Conservation (phyloP, 92 coral and sea anemone species). For the Porites evermanni region DNA sequence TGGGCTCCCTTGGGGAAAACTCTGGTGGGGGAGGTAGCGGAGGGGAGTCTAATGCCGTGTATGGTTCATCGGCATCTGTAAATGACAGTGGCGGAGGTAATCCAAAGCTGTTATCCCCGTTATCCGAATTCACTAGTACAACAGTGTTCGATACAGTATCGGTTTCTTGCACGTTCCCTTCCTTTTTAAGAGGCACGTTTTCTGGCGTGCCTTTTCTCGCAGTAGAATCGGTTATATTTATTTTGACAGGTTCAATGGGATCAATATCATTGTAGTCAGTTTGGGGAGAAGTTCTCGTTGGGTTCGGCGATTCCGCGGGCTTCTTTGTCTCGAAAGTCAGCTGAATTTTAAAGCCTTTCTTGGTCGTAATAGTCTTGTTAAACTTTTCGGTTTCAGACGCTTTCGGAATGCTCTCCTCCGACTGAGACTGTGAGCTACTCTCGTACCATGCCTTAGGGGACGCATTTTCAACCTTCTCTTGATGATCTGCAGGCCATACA, state of each 20-base stretch:
- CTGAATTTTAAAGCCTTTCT: conserved; percentile 71
- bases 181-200: not conserved
- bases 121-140: not conserved
- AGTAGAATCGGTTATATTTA: conserved; percentile 4
- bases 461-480: conserved; percentile 21
- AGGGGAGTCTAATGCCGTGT: conserved; percentile 57
- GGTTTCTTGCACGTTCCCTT: not conserved
- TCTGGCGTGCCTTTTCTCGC: not conserved
- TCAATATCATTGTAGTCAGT: conserved; percentile 33
- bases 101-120: conserved; percentile 16
- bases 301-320: conserved; percentile 16
- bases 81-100: conserved; percentile 77
- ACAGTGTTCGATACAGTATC: not conserved
- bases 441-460: conserved; percentile 73
- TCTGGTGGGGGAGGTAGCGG: conserved; percentile 91
- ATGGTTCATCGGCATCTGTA: conserved; percentile 51
- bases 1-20: conserved; percentile 50
- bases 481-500: conserved; percentile 56
- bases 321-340: conserved; percentile 46
- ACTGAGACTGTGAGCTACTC: conserved; percentile 73
- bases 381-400: conserved; percentile 38
- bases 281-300: conserved; percentile 22
- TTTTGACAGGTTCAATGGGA: conserved; percentile 7
- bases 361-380: conserved; percentile 64
- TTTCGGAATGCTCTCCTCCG: conserved; percentile 70